phyloP scores from a whole-genome alignment of 2,888 invertebrate species.

The Helicoverpa assulta region DNA sequence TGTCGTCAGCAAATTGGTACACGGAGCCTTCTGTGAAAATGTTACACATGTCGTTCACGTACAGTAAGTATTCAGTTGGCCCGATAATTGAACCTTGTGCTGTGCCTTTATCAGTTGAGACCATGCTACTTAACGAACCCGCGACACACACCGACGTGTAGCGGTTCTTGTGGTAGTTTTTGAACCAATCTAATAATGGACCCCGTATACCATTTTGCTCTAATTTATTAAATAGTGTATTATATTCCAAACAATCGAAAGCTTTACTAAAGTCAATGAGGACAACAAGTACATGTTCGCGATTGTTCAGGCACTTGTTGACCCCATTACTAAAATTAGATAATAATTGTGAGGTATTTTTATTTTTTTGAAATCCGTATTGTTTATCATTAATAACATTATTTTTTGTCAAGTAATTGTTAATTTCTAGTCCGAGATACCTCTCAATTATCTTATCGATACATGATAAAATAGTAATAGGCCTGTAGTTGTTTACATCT shows the following conservation, averaged over 20 bases:
- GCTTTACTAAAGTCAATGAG: not conserved
- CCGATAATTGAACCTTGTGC: no score
- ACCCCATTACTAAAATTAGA: conserved; percentile 3
- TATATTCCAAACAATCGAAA: not conserved
- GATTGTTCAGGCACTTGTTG: conserved; percentile 8
- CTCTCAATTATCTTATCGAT: conserved; percentile 25
- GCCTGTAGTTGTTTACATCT: conserved; percentile 16
- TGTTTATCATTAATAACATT: conserved; percentile 9
- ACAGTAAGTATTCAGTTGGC: no score
- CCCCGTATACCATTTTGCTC: no score
- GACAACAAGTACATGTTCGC: conserved; percentile 9
- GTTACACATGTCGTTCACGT: no score
- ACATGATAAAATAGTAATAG: conserved; percentile 11
- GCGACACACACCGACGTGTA: no score
- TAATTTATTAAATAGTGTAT: not conserved
- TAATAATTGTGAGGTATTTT: conserved; percentile 18
- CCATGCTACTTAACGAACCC: no score
- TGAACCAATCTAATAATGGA: no score
- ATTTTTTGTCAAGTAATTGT: conserved; percentile 5
- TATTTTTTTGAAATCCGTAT: conserved; percentile 16
- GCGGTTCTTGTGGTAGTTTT: no score
- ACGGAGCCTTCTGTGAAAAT: no score
- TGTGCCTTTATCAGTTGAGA: no score
- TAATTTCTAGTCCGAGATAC: not conserved
- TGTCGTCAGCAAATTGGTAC: no score